Percentiles rank a stretch among this genome's conserved stretches.
Conservation (phyloP, 2,797 vertebrate genomes). For the Galagoides demidoff region DNA sequence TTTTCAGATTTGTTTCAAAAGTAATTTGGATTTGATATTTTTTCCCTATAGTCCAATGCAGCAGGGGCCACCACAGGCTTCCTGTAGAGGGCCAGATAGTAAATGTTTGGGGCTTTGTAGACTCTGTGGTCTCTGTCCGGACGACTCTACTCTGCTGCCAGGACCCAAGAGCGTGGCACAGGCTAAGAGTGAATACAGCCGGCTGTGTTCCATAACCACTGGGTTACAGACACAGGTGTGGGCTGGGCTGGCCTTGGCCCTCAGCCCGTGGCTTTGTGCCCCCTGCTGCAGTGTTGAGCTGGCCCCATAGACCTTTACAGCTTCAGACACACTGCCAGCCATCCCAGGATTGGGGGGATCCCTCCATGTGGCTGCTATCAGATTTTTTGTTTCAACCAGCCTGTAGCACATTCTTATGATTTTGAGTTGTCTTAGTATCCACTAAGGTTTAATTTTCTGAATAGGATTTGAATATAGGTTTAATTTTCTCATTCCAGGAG, state of each 20-base stretch:
- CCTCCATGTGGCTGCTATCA: not conserved
- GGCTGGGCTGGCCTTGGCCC: accelerated
- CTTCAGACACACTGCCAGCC: not conserved
- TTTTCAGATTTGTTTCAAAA: not conserved
- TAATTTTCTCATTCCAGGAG: not conserved
- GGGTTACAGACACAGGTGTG: not conserved
- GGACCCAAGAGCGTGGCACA: accelerated
- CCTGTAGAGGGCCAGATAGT: not conserved
- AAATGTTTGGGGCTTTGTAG: not conserved
- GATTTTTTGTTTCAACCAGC: not conserved
- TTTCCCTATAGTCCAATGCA: not conserved
- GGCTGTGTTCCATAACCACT: accelerated
- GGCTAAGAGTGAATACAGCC: accelerated
- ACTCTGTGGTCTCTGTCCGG: accelerated
- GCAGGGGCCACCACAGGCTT: accelerated
- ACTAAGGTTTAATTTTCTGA: too few relatives aligned
- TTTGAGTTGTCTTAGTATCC: not conserved
- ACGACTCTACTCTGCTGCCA: accelerated
- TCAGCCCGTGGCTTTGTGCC: accelerated
- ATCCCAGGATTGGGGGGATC: not conserved
- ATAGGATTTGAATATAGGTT: not conserved
- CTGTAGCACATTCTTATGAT: not conserved
- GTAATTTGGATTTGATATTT: not conserved
- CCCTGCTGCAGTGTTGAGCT: accelerated
- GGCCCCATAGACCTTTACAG: not conserved